A percentile compares a stretch with the other conserved stretches of the same genome.
Evolutionary conservation across 2,888 invertebrate species (phyloP).

Genomic region (Neoaliturus tenellus): DNA sequence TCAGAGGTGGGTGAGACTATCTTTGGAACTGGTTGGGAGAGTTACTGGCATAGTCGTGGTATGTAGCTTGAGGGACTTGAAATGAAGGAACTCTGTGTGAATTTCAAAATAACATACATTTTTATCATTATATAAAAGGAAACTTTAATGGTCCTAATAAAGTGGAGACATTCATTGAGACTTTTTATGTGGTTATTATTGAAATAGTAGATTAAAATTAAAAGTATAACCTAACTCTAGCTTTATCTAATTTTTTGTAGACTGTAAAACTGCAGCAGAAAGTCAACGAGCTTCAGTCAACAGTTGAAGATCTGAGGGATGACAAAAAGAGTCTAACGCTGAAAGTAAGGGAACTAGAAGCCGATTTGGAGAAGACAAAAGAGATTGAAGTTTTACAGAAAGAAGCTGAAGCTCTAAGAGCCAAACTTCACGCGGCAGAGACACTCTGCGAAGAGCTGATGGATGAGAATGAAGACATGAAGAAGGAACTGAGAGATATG

Average conservation of each 20-base stretch:
- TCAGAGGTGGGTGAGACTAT: constrained; percentile 80
- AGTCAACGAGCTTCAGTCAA: constrained; percentile 89
- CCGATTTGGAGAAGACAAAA: constrained; percentile 75
- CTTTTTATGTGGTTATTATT: no score
- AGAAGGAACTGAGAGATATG: constrained; percentile 93
- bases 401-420: constrained; percentile 76
- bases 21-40: no score
- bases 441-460: constrained; percentile 94
- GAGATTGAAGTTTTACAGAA: constrained; percentile 62
- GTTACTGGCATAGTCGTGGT: no score
- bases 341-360: constrained; percentile 85
- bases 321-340: constrained; percentile 85
- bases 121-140: no score
- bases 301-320: constrained; percentile 85
- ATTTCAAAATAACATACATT: no score
- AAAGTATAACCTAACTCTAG: no score
- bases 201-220: no score
- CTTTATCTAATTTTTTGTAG: no score
- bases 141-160: no score
- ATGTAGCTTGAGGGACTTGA: no score
- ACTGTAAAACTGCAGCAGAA: constrained; percentile 84
- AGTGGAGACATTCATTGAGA: no score
- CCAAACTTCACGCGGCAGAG: constrained; percentile 93
- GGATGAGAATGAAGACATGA: constrained; percentile 97
- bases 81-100: no score